These are phyloP conservation scores for Patiria miniata DNA, from an alignment of 35 echinoderm and acorn worm species.

Conservation along the genomic window DNA sequence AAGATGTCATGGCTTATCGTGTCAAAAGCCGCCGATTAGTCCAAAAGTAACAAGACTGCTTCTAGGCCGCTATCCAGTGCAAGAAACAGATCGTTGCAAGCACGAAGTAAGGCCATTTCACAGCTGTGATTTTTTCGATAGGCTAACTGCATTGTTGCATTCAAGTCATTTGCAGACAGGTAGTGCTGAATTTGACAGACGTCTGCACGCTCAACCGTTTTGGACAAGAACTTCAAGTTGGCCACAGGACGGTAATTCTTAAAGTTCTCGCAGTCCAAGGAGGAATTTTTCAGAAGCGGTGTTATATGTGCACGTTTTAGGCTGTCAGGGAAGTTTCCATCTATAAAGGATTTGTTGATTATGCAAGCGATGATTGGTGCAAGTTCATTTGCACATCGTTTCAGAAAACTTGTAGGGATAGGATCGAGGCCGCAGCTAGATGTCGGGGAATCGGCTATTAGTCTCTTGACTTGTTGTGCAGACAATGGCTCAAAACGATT, in stretches of 20 bases:
- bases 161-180: background rate
- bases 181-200: background rate
- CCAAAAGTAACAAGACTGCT: conserved; percentile 45
- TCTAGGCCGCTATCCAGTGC: conserved; percentile 51
- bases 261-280: conserved; percentile 12
- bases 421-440: background rate
- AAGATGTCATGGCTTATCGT: conserved; percentile 55
- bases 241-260: conserved; percentile 41
- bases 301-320: background rate
- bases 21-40: conserved; percentile 64
- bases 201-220: background rate
- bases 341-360: background rate
- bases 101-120: conserved; percentile 54
- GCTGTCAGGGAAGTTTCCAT: background rate
- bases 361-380: conserved; percentile 13
- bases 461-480: background rate
- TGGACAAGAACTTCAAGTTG: conserved; percentile 5
- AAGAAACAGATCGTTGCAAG: conserved; percentile 48
- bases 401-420: conserved; percentile 9
- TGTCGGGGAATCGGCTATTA: background rate
- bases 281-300: background rate
- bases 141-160: background rate
- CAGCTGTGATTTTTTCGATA: conserved; percentile 32
- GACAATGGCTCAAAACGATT: background rate
- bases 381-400: background rate